Evolutionary conservation across 2,888 invertebrate species (phyloP).

Genomic region (Phortica okadai): DNA sequence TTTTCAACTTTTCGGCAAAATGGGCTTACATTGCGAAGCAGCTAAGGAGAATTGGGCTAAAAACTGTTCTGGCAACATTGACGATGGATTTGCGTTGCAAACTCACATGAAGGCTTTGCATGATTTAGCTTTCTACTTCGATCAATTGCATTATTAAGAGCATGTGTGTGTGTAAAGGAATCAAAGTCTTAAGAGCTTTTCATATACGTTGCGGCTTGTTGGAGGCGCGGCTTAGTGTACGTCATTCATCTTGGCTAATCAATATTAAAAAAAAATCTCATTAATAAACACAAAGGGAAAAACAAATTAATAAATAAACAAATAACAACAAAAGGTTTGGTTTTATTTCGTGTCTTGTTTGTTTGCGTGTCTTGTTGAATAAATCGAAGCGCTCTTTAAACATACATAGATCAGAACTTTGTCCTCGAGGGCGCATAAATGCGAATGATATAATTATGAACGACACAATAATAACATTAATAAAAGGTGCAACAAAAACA

Average conservation of each 20-base stretch:
- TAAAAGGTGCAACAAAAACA: too few species aligned
- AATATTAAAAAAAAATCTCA: not conserved
- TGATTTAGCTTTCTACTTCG: not conserved
- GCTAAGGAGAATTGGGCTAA: constrained; percentile 5
- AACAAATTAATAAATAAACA: not conserved
- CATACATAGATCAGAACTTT: too few species aligned
- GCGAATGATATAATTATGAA: too few species aligned
- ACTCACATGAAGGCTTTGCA: not conserved
- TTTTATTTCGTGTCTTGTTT: not conserved
- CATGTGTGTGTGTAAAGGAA: not conserved
- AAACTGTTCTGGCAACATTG: not conserved
- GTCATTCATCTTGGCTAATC: not conserved
- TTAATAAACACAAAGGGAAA: not conserved
- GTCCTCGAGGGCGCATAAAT: too few species aligned
- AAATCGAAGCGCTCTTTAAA: not conserved
- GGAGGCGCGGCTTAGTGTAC: too few species aligned
- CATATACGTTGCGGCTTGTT: too few species aligned
- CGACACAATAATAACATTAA: too few species aligned
- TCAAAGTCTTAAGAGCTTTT: not conserved
- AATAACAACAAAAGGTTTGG: not conserved
- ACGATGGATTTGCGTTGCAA: not conserved
- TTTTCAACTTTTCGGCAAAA: constrained; percentile 1
- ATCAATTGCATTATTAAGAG: constrained; percentile 12
- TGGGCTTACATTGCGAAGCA: constrained; percentile 16
- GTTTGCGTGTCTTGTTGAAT: constrained; percentile 17